Evolutionary conservation across 2,888 invertebrate species (phyloP), one percentile per base, ranked within the genome.

Genomic region (Drosophila percnosoma): DNA sequence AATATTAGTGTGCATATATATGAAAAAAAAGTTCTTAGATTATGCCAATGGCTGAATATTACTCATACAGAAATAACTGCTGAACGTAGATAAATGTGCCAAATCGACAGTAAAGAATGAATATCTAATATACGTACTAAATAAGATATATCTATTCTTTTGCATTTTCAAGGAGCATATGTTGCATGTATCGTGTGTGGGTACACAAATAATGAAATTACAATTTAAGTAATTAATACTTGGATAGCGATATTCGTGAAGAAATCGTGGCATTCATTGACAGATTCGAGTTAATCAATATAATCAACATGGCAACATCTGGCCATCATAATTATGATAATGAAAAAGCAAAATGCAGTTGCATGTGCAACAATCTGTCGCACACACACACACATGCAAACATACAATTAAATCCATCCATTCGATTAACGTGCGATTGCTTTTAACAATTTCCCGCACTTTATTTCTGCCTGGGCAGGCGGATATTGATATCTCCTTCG

Each of bases 401-500:
- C 15, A 18, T 54, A 13, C 2, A n/a, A 54, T 21, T 45, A 27
- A 38, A n/a, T 55, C 27, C 8, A n/a, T 55, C 27, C 27, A 7
- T 27, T 27, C 27, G 11, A n/a, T 36, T n/a, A 11, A 24, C 54
- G 24, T 11, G 24, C 34, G 33, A 34, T 4, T 24, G 15, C 53
- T 24, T 24, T 38, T 13, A 24, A 40, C 24, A 51, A 57, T 57
- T 58, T 29, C 52, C 36, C 62, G 36, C 58, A 68, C 51, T 68
- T 69, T 67, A 75, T 74, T 69, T 83, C 36, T 33, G 33, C 60
- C 53, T 62, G 66, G 72, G 33, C 61, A 34, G 53, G 38, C 57
- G 62, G 71, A 70, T 78, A 87, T 87, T 82, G 82, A 82, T 87
- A 83, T 83, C 70, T 57, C 36, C 2, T 36, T 18, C 27, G 36